Evolutionary conservation across 2,888 invertebrate genomes (phyloP).

Genomic region (Acrobasis repandana): DNA sequence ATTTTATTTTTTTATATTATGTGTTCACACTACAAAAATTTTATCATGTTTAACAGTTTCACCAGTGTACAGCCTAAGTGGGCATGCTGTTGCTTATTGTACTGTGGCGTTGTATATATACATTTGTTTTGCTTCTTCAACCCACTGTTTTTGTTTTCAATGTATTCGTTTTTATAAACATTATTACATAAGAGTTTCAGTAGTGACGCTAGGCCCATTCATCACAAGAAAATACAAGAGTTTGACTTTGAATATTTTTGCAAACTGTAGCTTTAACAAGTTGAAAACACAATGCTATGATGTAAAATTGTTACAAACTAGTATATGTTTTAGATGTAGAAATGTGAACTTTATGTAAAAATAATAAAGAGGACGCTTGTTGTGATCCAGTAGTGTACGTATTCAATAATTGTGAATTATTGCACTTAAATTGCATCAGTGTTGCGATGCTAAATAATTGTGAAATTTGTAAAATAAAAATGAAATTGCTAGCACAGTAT

Average conservation of each 20-base stretch:
- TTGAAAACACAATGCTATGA: slow-evolving; percentile 57
- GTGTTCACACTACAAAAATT: slow-evolving; percentile 46
- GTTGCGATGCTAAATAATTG: slow-evolving; percentile 4
- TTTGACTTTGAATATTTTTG: slow-evolving; percentile 79
- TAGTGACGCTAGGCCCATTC: slow-evolving; percentile 72
- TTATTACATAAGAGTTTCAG: slow-evolving; percentile 46
- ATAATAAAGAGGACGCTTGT: slow-evolving; percentile 49
- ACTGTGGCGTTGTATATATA: slow-evolving; percentile 73
- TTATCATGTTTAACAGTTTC: slow-evolving; percentile 46
- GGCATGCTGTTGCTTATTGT: slow-evolving; percentile 77
- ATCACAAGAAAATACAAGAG: slow-evolving; percentile 75
- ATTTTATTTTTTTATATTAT: slow-evolving; percentile 50
- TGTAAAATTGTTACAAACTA: slow-evolving; percentile 39
- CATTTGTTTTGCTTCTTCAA: slow-evolving; percentile 66
- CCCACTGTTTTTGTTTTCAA: slow-evolving; percentile 65
- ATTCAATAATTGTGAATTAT: slow-evolving; percentile 24
- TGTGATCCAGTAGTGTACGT: slow-evolving; percentile 41
- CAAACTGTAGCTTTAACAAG: slow-evolving; percentile 55
- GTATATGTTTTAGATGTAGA: slow-evolving; percentile 58
- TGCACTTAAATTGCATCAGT: slow-evolving; percentile 26
- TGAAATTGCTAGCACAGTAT: slow-evolving; percentile 2
- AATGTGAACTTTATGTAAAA: slow-evolving; percentile 39
- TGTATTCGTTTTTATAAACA: slow-evolving; percentile 53
- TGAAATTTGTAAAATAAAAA: slow-evolving; percentile 1
- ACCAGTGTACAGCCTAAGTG: slow-evolving; percentile 67